Evolutionary conservation across 2,888 invertebrate genomes (phyloP).

Genomic region (Cheilosia grossa): DNA sequence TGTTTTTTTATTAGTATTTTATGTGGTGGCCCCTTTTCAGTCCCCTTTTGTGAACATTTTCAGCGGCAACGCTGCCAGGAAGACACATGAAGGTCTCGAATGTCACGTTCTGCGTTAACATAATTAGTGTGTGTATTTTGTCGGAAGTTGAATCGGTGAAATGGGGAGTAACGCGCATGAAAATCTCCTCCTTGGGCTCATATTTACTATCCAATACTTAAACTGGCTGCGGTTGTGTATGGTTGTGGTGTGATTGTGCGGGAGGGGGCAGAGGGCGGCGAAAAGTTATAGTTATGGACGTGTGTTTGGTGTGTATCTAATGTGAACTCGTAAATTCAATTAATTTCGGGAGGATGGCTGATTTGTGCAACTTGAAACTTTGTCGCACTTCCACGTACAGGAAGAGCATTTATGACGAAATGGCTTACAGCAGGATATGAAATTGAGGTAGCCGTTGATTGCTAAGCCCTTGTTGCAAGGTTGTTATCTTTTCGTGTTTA

Average conservation of each 20-base stretch:
- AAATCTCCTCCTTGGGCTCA: slow-evolving; percentile 6
- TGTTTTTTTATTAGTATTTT: too few species aligned
- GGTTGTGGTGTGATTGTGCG: not conserved
- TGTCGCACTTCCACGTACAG: slow-evolving; percentile 12
- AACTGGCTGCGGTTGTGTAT: not conserved
- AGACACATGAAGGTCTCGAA: slow-evolving; percentile 57
- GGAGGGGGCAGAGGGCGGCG: not conserved
- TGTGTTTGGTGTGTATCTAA: slow-evolving; percentile 47
- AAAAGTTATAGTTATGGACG: slow-evolving; percentile 36
- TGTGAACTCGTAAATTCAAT: slow-evolving; percentile 68
- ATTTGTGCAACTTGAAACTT: slow-evolving; percentile 54
- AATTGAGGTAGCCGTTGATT: not conserved
- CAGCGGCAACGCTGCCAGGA: too few species aligned
- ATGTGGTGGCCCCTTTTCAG: too few species aligned
- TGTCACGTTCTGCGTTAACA: slow-evolving; percentile 70
- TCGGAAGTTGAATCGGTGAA: slow-evolving; percentile 11
- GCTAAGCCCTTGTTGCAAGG: slow-evolving; percentile 41
- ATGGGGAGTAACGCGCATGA: slow-evolving; percentile 1
- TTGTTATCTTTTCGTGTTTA: too few species aligned
- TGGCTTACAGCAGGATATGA: slow-evolving; percentile 15
- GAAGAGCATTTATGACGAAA: slow-evolving; percentile 1
- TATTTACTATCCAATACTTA: slow-evolving; percentile 8
- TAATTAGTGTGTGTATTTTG: slow-evolving; percentile 62
- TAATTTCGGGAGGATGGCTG: slow-evolving; percentile 42
- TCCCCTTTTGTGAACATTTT: too few species aligned